Percentiles rank a stretch among this genome's conserved stretches.
Conservation (phyloP, 2,888 invertebrate species). For the Sthenelais limicola region DNA sequence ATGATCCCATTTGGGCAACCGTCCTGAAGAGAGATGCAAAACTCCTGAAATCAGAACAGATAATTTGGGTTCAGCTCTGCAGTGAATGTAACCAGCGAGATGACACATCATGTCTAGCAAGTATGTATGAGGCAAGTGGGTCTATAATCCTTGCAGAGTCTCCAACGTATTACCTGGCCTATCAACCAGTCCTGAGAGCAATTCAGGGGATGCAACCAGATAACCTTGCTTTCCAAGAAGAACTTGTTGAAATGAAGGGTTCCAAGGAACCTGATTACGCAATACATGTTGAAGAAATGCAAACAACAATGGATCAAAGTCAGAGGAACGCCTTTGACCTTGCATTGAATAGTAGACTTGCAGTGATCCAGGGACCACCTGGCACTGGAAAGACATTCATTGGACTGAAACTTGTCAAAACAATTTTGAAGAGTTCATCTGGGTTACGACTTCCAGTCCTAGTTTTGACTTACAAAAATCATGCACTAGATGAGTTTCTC, state of each 20-base stretch:
- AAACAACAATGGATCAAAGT: constrained; percentile 61
- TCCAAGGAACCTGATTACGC: too few species aligned
- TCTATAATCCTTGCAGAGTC: constrained; percentile 79
- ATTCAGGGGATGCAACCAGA: constrained; percentile 76
- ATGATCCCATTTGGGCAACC: constrained; percentile 35
- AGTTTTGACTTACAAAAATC: constrained; percentile 71
- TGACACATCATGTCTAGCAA: not conserved
- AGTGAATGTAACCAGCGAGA: constrained; percentile 6
- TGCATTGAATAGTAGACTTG: constrained; percentile 66
- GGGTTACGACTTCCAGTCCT: constrained; percentile 59
- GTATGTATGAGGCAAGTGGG: constrained; percentile 2
- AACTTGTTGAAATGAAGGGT: constrained; percentile 77
- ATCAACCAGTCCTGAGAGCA: constrained; percentile 81
- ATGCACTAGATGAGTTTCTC: constrained; percentile 71
- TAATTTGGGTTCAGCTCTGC: constrained; percentile 21
- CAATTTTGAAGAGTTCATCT: constrained; percentile 77
- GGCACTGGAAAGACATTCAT: constrained; percentile 90
- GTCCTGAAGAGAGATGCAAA: constrained; percentile 32
- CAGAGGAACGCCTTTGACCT: constrained; percentile 63
- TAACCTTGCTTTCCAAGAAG: constrained; percentile 80
- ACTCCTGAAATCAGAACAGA: constrained; percentile 8
- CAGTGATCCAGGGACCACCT: constrained; percentile 79
- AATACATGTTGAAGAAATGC: too few species aligned
- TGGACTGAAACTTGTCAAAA: constrained; percentile 81
- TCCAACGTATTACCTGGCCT: constrained; percentile 84